Base-by-base conservation (phyloP, 2,888 invertebrate genomes). In the Oegoconia quadripuncta region DNA sequence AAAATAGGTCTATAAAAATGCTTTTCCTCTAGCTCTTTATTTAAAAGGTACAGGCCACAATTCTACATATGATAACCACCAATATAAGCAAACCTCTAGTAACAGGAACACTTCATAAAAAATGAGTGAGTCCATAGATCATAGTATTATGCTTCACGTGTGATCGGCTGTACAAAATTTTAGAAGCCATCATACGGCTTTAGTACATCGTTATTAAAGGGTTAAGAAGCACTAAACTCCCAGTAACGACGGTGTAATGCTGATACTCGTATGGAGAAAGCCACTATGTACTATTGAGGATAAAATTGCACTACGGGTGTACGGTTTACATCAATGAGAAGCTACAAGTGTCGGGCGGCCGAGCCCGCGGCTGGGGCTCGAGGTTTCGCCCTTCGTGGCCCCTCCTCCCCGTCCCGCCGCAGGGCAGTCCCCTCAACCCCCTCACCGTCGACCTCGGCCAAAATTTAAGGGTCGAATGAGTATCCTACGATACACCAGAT, bases 321-420 rank as follows among this genome's bases (percentile, higher is more conserved):
- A 31, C 31, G 14, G 30, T 11, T 32, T 27, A 34, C 39, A 44
- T 45, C 43, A 46, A 42, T 47, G 46, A 44, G 44, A 40, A 48
- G 44, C 53, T 46, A 53, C 52, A 49, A 53, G 53, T 53, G 49
- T 44, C 44, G 41, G 39, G 37, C 35, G 20, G 17, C 12, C 30
- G 27, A 13, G 12, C 17, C 11, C 27, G 29, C 17, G 18, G 12
- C 2, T n/a, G 12, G 27, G 3, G 3, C 27, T 5, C 27, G 3
- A n/a, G 7, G 9, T 3, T 12, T 13, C 7, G 7, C 28, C 28
- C 12, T 13, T 12, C 28, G 14, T 28, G 28, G 28, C 11, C 13
- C 13, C 14, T 14, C 14, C 14, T 8, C 7, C 8, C 28, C 28
- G 27, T n/a, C 27, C 11, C n/a, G 11, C 26, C 26, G n/a, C n/a